A percentile compares a stretch with the other conserved stretches of the same genome.
Conservation (phyloP, 2,888 invertebrate species). For the Polietes domitor region DNA sequence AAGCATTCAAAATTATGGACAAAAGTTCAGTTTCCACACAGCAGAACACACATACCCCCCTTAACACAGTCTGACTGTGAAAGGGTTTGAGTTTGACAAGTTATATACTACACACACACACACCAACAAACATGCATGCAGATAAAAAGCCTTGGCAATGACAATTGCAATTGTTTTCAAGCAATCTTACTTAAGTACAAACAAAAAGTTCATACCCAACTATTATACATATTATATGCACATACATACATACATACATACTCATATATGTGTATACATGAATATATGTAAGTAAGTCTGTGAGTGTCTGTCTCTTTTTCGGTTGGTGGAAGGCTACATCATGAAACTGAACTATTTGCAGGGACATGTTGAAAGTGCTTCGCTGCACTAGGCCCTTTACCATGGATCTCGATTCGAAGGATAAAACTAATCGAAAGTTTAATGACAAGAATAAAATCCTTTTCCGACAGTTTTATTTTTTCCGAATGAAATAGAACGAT, state of each 20-base stretch:
- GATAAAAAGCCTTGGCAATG: constrained; percentile 24
- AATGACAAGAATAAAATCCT: no score
- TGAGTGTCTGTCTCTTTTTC: background rate
- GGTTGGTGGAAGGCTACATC: background rate
- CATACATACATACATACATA: background rate
- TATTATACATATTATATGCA: background rate
- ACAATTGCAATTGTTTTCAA: constrained; percentile 38
- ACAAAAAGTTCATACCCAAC: constrained; percentile 22
- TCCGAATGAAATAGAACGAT: no score
- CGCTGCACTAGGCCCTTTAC: no score
- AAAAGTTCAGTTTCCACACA: constrained; percentile 13
- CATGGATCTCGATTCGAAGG: no score
- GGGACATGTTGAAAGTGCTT: background rate
- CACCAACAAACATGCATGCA: background rate
- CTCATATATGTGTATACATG: background rate
- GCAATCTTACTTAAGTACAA: constrained; percentile 32
- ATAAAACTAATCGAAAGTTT: no score
- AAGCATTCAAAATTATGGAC: constrained; percentile 28
- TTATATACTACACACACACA: no score
- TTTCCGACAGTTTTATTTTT: no score
- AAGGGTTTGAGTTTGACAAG: no score
- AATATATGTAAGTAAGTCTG: background rate
- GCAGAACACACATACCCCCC: background rate
- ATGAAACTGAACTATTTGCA: background rate
- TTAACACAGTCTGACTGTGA: background rate